phyloP scores from a whole-genome alignment of 2,113 vertebrate genomes.

The Hymenochirus boettgeri region DNA sequence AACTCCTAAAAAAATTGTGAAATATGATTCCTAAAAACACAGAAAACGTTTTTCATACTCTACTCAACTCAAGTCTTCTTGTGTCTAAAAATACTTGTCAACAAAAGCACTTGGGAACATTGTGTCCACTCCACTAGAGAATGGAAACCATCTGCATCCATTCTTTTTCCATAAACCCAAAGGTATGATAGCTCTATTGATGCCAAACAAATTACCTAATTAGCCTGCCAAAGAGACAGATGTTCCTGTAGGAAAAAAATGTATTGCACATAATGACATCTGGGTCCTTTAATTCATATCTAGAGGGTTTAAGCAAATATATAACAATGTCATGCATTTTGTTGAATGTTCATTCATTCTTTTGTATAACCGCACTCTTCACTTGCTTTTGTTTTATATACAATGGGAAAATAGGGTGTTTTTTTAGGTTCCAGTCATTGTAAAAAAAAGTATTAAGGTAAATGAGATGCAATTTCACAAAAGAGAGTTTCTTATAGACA shows the following conservation, averaged over 20 bases:
- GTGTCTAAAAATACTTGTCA: constrained; percentile 12
- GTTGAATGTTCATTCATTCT: constrained; percentile 1
- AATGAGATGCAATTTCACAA: constrained; percentile 1
- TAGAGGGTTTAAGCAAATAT: constrained; percentile 12
- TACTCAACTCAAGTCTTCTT: neutral
- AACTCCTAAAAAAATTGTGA: no score
- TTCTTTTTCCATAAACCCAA: constrained; percentile 53
- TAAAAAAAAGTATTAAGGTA: neutral
- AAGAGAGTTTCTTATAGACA: neutral
- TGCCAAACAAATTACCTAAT: constrained; percentile 65
- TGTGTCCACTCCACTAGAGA: constrained; percentile 38
- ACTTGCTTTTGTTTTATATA: constrained; percentile 6
- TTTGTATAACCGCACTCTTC: constrained; percentile 1
- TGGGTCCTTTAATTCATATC: constrained; percentile 54
- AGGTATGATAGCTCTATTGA: constrained; percentile 48
- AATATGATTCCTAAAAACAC: neutral
- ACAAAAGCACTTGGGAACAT: constrained; percentile 26
- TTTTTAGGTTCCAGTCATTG: neutral
- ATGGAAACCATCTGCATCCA: constrained; percentile 54
- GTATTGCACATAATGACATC: constrained; percentile 70
- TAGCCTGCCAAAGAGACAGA: constrained; percentile 70
- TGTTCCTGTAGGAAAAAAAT: constrained; percentile 73
- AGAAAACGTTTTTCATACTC: neutral
- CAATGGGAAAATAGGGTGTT: constrained; percentile 1
- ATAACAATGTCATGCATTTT: constrained; percentile 5